Evolutionary conservation across 2,113 vertebrate species (phyloP), one percentile per base, ranked within the genome.

Genomic region (Myrmecophaga tridactyla): DNA sequence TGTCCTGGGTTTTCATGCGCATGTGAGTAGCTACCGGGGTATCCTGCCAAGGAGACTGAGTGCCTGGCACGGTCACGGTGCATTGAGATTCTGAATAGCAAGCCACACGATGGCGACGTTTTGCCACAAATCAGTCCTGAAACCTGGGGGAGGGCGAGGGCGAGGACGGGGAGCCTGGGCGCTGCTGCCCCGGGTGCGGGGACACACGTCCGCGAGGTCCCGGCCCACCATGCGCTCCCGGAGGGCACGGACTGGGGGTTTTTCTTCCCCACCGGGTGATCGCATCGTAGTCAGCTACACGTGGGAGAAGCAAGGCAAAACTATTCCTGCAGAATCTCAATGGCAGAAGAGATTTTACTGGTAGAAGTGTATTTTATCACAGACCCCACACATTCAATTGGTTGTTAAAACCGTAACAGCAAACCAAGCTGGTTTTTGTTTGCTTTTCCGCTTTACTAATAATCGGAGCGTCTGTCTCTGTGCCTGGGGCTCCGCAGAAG

Each of bases 211-310:
- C n/a, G n/a, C n/a, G n/a, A n/a, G n/a, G n/a, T n/a, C n/a, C n/a
- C n/a, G n/a, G n/a, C 2, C 3, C 12, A 41, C 46, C 9, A 10
- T 23, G 0, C 6, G 6, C 53, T 13, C 53, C 41, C 20, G 7
- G 7, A 10, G 11, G 20, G 67, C 2, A 63, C 25, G 8, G 4
- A 12, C 76, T 14, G 39, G 48, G 27, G n/a, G 56, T 36, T 80
- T 31, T 41, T 36, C 43, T 15, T 1, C 9, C 27, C 5, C 36
- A 14, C 18, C 53, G 3, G 9, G 7, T 15, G 27, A n/a, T n/a
- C n/a, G n/a, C n/a, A n/a, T n/a, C n/a, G n/a, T n/a, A n/a, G n/a
- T n/a, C n/a, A n/a, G n/a, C n/a, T n/a, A n/a, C n/a, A n/a, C n/a
- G n/a, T n/a, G 7, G 29, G 13, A n/a, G 48, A 14, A 27, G 41